Evolutionary conservation across 1,140 invertebrate genomes (phyloP).

Genomic region (Holcopasites calliopsidis): DNA sequence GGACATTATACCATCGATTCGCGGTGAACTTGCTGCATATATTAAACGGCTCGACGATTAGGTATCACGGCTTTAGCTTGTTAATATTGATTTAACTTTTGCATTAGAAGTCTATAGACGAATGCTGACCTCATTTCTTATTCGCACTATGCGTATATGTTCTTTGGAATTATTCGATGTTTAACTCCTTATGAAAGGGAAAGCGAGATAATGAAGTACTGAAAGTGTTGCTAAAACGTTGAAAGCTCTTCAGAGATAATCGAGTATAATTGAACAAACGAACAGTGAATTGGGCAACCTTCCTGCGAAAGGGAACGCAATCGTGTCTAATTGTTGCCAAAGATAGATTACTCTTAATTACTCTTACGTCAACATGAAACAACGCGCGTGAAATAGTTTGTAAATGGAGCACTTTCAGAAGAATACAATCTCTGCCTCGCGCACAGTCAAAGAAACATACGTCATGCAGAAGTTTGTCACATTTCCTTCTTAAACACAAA

Average conservation of each 20-base stretch:
- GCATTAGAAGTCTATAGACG: too few relatives aligned
- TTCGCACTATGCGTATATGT: too few relatives aligned
- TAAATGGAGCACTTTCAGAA: background rate
- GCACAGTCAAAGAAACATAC: too few relatives aligned
- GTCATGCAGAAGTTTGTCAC: too few relatives aligned
- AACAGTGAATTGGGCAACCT: constrained; percentile 56
- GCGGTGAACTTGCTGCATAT: background rate
- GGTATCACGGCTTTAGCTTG: too few relatives aligned
- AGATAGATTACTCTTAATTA: constrained; percentile 51
- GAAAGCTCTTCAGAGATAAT: background rate
- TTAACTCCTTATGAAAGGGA: background rate
- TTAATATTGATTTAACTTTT: too few relatives aligned
- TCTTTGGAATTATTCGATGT: too few relatives aligned
- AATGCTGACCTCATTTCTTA: too few relatives aligned
- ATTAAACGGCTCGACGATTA: constrained; percentile 1
- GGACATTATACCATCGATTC: background rate
- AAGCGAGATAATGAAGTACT: too few relatives aligned
- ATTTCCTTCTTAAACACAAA: too few relatives aligned
- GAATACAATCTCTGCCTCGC: background rate
- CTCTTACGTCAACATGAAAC: constrained; percentile 27
- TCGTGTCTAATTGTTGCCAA: constrained; percentile 44
- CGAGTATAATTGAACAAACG: constrained; percentile 35
- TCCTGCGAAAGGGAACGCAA: constrained; percentile 40
- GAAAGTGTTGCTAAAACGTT: background rate
- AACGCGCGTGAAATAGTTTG: constrained; percentile 20